Base-by-base conservation (phyloP, 2,797 vertebrate genomes). In the Pipistrellus pygmaeus region DNA sequence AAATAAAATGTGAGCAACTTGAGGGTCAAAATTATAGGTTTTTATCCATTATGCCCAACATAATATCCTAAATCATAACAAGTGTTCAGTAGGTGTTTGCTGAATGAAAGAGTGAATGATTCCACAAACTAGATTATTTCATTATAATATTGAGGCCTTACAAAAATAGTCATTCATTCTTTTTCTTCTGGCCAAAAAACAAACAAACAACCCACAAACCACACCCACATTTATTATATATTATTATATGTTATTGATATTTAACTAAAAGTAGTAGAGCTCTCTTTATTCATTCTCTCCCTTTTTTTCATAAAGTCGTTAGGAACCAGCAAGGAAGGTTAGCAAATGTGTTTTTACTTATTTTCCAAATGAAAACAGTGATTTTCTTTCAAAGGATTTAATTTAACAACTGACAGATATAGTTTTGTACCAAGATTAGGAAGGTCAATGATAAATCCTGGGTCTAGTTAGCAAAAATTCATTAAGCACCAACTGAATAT, bases 401-500 rank as follows among this genome's bases (percentile, higher is more conserved):
- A 88, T 30, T 77, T 84, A 82, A 85, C 64, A 75, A 7, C 32
- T 88, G 55, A 77, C 64, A 30, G 10, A 68, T 38, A 85, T 32
- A 91, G 9, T 32, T 92, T 90, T 57, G 18, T 20, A 68, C 17
- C n/a, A 88, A 85, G 17, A 82, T 21, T 60, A 44, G 12, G 20
- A 27, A 86, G 46, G 27, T 10, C 46, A 91, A 48, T 81, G 82
- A 13, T 38, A 91, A 93, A 18, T 51, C 32, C 21, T 25, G 1
- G 20, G 13, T 78, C 68, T 18, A 91, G 14, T 71, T 27, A 78
- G 23, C 25, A 94, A 95, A 68, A 91, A 92, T 83, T 93, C 41
- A 69, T 77, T 92, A 87, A 81, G 35, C 13, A 94, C 15, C 18
- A 84, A 55, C 8, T 44, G 35, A 76, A 60, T 62, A 57, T 6